Evolutionary conservation across 2,888 invertebrate genomes (phyloP), one percentile per base, ranked within the genome.

Genomic region (Galerucella pusilla): DNA sequence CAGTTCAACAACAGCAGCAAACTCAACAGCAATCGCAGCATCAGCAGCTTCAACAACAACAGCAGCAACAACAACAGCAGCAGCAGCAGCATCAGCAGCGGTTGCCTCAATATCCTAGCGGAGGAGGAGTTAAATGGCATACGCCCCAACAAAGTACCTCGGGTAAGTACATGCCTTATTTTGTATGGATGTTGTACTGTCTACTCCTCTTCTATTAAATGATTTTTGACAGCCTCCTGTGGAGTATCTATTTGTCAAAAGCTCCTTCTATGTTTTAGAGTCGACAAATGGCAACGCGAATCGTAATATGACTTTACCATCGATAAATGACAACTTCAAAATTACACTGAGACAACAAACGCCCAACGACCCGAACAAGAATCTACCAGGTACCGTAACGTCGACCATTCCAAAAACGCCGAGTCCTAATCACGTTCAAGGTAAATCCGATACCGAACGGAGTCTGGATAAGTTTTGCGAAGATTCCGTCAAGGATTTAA

Each of bases 391-490:
- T 78, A 88, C 91, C 77, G 93, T 93, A 80, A 93, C 94, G 77
- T 95, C 95, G 79, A 95, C 95, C 81, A 94, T 94, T 88, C 94
- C 95, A 80, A 95, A 95, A 90, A 95, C 95, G 78, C 95, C 95
- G 74, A 94, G 94, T 86, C 95, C 95, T 73, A 93, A 92, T 85
- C 91, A 92, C 84, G 90, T 85, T 89, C 83, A 84, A 78, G 84
- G 84, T 14, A 82, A 83, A 63, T 81, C 89, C 80, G 92, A 92
- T 81, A 91, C 92, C 52, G 92, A 92, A 76, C 90, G 91, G 80
- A 91, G 90, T 80, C 90, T 96, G 84, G 95, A 95, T 88, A 94
- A 94, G 85, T 94, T 94, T 86, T 94, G 95, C 87, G 94, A 94
- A 85, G 95, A 95, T 85, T 94, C 94, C 1, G 93, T 95, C 77